Evolutionary conservation across 1,140 invertebrate species (phyloP).

Genomic region (Antheraea pernyi): DNA sequence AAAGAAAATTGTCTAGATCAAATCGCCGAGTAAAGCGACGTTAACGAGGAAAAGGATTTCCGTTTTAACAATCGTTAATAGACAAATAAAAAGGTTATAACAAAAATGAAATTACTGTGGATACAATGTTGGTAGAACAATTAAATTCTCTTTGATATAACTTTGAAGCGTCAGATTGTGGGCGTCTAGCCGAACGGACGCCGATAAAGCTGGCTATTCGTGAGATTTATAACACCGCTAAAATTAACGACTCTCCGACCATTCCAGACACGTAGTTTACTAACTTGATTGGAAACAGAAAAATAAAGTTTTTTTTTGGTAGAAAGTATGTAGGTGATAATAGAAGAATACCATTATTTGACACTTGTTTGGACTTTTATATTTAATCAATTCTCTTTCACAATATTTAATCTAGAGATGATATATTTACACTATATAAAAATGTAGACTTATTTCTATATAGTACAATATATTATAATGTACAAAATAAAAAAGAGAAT

Average conservation of each 20-base stretch:
- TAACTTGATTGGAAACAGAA: slow-evolving; percentile 59
- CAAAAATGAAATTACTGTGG: slow-evolving; percentile 4
- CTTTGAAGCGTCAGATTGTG: slow-evolving; percentile 49
- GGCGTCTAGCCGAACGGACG: slow-evolving; percentile 40
- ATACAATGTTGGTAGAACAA: slow-evolving; percentile 35
- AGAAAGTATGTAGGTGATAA: not conserved
- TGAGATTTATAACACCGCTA: slow-evolving; percentile 62
- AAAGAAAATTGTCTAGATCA: not conserved
- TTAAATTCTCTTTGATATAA: slow-evolving; percentile 55
- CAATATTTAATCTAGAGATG: too few species aligned
- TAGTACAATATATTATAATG: too few species aligned
- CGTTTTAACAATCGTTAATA: slow-evolving; percentile 1
- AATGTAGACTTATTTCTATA: too few species aligned
- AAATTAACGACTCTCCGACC: slow-evolving; percentile 59
- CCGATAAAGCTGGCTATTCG: slow-evolving; percentile 57
- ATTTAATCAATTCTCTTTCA: too few species aligned
- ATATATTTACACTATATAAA: too few species aligned
- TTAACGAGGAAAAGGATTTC: not conserved
- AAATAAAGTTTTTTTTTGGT: slow-evolving; percentile 16
- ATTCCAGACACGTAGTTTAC: slow-evolving; percentile 58
- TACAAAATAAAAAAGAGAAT: too few species aligned
- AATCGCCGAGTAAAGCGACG: not conserved
- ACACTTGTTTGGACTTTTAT: not conserved
- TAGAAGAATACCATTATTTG: not conserved
- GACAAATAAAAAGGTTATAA: slow-evolving; percentile 4